Evolutionary conservation across 2,888 invertebrate genomes (phyloP).

Genomic region (Druceiella hillmani): DNA sequence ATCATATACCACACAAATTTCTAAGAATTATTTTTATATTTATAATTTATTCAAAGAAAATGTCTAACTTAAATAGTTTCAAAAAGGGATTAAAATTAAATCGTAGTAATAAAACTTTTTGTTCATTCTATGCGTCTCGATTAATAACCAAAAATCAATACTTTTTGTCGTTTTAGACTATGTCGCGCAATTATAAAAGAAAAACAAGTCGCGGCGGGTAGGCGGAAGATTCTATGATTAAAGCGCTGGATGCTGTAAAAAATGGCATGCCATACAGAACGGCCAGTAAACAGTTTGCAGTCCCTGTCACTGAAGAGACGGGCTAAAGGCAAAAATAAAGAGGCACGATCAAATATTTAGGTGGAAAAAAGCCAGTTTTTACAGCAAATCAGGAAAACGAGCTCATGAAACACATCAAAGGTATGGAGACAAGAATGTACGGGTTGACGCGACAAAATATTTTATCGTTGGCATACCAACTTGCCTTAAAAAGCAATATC

Average conservation of each 20-base stretch:
- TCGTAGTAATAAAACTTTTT: too few relatives aligned
- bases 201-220: not conserved
- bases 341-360: not conserved
- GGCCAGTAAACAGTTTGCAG: not conserved
- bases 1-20: not conserved
- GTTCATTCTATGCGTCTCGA: too few relatives aligned
- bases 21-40: too few relatives aligned
- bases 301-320: not conserved
- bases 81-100: too few relatives aligned
- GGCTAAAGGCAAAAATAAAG: slow-evolving; percentile 1
- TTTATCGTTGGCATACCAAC: slow-evolving; percentile 1
- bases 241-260: too few relatives aligned
- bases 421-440: slow-evolving; percentile 1
- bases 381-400: not conserved
- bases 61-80: too few relatives aligned
- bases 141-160: too few relatives aligned
- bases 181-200: slow-evolving; percentile 1
- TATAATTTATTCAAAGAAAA: too few relatives aligned
- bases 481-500: not conserved
- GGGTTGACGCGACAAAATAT: not conserved
- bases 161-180: not conserved
- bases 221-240: not conserved
- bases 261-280: slow-evolving; percentile 1
- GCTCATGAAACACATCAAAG: not conserved
- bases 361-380: slow-evolving; percentile 1